Conservation (phyloP, 2,797 vertebrate species). For the Syngnathus rostellatus region DNA sequence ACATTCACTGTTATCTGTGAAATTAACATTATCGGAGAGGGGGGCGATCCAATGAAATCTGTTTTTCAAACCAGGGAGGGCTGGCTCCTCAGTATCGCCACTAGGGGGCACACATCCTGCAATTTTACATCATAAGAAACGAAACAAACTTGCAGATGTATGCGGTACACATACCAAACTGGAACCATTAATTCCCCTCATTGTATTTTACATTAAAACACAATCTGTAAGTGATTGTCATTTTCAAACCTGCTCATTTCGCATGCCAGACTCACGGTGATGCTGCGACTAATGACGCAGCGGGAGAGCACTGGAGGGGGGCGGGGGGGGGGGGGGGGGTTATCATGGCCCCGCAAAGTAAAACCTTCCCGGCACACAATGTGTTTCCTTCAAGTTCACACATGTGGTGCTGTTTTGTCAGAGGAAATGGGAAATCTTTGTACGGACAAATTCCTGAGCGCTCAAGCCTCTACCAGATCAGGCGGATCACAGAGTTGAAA, state of each 20-base stretch:
- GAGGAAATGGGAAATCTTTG: conserved; percentile 72
- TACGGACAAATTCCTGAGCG: conserved; percentile 70
- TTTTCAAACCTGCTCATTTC: conserved; percentile 3
- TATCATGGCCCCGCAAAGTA: conserved; percentile 28
- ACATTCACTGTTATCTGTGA: conserved; percentile 64
- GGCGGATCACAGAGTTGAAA: conserved; percentile 61
- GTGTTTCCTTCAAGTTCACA: conserved; percentile 47
- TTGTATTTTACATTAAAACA: neutral
- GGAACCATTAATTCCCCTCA: neutral
- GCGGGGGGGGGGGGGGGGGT: neutral
- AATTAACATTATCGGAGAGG: conserved; percentile 60
- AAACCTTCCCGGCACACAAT: conserved; percentile 50
- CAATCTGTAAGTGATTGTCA: conserved; percentile 2
- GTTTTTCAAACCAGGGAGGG: conserved; percentile 42
- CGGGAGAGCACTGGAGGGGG: neutral
- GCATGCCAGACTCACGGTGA: conserved; percentile 8
- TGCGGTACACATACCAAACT: neutral
- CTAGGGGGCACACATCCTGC: conserved; percentile 58
- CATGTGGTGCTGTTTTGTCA: conserved; percentile 69
- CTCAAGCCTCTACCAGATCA: conserved; percentile 62
- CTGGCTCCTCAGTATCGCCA: conserved; percentile 50
- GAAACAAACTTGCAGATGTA: neutral
- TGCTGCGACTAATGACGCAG: conserved; percentile 8
- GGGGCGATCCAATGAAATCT: conserved; percentile 62
- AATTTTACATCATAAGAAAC: conserved; percentile 11